These are phyloP conservation scores for Lacerta agilis DNA, from an alignment of 2,797 vertebrate genomes.

Conservation along the genomic window DNA sequence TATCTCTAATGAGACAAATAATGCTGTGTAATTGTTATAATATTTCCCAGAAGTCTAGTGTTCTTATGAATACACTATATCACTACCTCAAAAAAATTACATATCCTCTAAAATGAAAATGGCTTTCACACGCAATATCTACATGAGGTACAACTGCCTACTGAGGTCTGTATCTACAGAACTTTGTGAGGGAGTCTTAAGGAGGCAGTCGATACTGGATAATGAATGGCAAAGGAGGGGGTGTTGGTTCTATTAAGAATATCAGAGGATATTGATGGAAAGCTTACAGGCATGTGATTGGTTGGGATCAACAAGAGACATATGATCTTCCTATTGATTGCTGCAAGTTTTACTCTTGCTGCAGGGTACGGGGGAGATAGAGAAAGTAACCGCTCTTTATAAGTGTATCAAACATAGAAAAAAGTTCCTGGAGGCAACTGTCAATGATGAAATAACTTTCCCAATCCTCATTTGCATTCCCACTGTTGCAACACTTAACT, in stretches of 20 bases:
- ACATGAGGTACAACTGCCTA: background rate
- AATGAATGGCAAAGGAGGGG: background rate
- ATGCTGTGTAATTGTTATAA: background rate
- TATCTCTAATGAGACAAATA: constrained; percentile 18
- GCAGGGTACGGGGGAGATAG: too few species aligned
- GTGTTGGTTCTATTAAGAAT: background rate
- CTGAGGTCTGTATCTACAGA: background rate
- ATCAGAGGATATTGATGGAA: background rate
- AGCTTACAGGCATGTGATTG: background rate
- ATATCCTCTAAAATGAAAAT: background rate
- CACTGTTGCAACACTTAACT: background rate
- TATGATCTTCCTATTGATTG: background rate
- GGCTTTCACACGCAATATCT: background rate
- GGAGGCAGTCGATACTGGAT: background rate
- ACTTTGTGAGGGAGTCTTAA: background rate
- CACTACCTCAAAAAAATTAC: background rate
- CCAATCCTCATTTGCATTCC: background rate
- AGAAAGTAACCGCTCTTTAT: background rate
- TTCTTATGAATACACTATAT: background rate
- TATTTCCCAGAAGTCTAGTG: constrained; percentile 3
- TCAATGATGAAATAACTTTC: background rate
- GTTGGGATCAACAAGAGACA: background rate
- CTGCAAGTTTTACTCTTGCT: background rate
- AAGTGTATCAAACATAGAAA: background rate
- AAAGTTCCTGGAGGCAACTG: background rate